Evolutionary conservation across 2,888 invertebrate species (phyloP).

Genomic region (Dryadula phaetusa): DNA sequence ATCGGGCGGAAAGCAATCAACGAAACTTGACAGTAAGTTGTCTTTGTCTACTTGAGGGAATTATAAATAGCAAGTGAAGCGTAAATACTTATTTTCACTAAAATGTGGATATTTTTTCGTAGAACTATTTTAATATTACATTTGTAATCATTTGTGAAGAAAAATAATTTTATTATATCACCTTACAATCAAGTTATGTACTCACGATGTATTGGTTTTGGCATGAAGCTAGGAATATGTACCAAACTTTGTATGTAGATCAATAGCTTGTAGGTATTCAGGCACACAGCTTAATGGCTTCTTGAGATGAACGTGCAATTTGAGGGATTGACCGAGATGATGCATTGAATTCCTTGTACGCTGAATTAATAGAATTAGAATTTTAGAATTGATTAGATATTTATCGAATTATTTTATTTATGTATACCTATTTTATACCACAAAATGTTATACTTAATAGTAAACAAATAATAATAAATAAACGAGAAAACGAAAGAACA

Average conservation of each 20-base stretch:
- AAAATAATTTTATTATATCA: not conserved
- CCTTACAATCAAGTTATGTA: not conserved
- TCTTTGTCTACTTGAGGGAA: no score
- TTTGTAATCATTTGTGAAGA: not conserved
- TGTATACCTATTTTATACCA: no score
- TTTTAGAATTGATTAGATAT: not conserved
- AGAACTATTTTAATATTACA: not conserved
- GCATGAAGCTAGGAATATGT: slow-evolving; percentile 19
- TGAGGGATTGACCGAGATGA: slow-evolving; percentile 33
- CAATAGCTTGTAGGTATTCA: slow-evolving; percentile 31
- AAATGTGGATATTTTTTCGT: no score
- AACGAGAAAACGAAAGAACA: no score
- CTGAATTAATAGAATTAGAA: not conserved
- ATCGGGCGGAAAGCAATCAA: no score
- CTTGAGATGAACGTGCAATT: slow-evolving; percentile 52
- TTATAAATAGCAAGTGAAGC: no score
- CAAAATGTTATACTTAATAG: no score
- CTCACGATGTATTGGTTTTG: not conserved
- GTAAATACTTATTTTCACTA: no score
- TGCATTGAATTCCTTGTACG: slow-evolving; percentile 16
- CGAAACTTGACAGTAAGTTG: no score
- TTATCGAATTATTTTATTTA: no score
- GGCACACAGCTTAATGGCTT: slow-evolving; percentile 41
- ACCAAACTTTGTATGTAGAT: slow-evolving; percentile 14
- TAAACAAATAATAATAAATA: no score